Conservation (phyloP, 2,888 invertebrate genomes). For the Lamellibrachia columna region DNA sequence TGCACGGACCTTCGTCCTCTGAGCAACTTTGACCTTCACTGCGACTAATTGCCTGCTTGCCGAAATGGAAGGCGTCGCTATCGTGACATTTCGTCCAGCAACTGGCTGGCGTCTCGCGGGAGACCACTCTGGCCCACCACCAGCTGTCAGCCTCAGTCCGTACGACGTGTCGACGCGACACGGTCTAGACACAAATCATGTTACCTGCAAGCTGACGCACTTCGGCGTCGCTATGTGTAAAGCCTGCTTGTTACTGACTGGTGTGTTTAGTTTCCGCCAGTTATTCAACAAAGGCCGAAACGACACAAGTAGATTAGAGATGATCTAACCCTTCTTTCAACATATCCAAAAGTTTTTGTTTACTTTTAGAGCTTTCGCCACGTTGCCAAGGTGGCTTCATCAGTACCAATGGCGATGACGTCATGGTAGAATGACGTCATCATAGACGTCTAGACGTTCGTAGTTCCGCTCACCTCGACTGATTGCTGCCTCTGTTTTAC, state of each 20-base stretch:
- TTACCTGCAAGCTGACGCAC: background rate
- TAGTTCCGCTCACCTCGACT: no score
- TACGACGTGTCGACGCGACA: background rate
- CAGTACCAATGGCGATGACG: no score
- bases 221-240: background rate
- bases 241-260: background rate
- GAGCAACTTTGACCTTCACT: background rate
- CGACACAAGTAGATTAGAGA: background rate
- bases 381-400: no score
- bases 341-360: no score
- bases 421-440: no score
- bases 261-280: slow-evolving; percentile 9
- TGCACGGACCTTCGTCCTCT: background rate
- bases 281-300: background rate
- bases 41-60: background rate
- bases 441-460: no score
- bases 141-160: background rate
- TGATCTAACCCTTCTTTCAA: no score
- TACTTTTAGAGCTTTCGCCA: no score
- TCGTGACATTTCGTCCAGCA: background rate
- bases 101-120: background rate
- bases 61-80: background rate
- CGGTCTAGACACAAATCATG: background rate
- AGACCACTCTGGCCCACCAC: background rate
- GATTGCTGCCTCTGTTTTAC: no score